phyloP scores from a whole-genome alignment of 2,797 vertebrate genomes.

The Myripristis murdjan region DNA sequence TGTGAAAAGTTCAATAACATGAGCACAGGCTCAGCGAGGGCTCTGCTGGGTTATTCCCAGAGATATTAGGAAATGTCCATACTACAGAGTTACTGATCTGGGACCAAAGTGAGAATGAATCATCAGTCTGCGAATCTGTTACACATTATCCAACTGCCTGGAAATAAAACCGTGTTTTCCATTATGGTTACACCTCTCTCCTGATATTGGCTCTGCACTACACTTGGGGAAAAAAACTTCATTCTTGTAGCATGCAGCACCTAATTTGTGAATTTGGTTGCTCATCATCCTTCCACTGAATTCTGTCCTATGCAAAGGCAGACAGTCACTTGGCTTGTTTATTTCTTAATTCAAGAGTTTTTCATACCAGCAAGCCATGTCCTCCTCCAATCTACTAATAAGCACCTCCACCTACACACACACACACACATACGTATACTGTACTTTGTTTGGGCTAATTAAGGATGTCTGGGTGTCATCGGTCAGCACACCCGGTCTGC shows the following conservation, averaged over 20 bases:
- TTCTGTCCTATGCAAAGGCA: not conserved
- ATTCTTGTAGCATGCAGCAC: too few relatives aligned
- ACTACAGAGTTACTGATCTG: constrained; percentile 75
- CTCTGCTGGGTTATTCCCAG: constrained; percentile 30
- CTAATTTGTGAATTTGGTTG: not conserved
- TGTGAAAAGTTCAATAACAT: constrained; percentile 26
- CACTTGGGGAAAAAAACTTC: not conserved
- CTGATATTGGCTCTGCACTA: not conserved
- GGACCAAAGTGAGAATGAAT: constrained; percentile 54
- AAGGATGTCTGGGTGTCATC: constrained; percentile 57
- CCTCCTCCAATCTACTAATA: constrained; percentile 23
- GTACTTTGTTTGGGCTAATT: constrained; percentile 80
- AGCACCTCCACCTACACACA: constrained; percentile 41
- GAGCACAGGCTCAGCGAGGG: constrained; percentile 2
- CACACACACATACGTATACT: constrained; percentile 31
- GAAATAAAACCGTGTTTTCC: constrained; percentile 48
- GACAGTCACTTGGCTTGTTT: constrained; percentile 6
- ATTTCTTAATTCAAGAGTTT: constrained; percentile 26
- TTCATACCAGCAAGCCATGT: constrained; percentile 26
- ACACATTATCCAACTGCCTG: constrained; percentile 71
- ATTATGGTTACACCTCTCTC: constrained; percentile 7
- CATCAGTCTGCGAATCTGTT: constrained; percentile 67
- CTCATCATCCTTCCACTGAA: not conserved
- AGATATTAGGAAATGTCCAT: constrained; percentile 46
- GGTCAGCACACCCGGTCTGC: constrained; percentile 44